Percentiles rank a stretch among this genome's conserved stretches.
These are phyloP conservation scores for Malurus splendens DNA, from an alignment of 2,797 vertebrate species.

Conservation along the genomic window DNA sequence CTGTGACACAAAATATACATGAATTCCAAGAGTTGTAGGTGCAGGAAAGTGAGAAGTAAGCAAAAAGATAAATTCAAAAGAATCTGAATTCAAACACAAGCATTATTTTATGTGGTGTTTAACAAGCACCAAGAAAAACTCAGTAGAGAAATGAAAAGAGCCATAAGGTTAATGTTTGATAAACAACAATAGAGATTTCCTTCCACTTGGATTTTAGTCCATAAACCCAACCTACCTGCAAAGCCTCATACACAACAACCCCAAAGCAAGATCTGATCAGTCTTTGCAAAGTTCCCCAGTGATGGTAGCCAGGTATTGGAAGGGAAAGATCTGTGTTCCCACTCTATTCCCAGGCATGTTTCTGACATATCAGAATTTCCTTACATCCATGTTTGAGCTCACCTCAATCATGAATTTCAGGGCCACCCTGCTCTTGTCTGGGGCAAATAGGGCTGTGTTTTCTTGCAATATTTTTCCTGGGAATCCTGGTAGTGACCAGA, in stretches of 20 bases:
- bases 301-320: rapidly evolving
- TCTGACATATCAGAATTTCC: not conserved
- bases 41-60: not conserved
- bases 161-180: not conserved
- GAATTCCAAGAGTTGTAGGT: not conserved
- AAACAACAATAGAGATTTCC: not conserved
- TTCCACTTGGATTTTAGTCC: not conserved
- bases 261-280: rapidly evolving
- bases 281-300: not conserved
- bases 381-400: not conserved
- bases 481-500: not conserved
- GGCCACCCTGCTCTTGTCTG: not conserved
- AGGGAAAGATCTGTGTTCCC: not conserved
- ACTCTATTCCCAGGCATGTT: not conserved
- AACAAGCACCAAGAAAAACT: not conserved
- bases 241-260: rapidly evolving
- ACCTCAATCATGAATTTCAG: rapidly evolving
- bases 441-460: not conserved
- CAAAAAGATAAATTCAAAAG: not conserved
- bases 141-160: not conserved
- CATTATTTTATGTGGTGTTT: not conserved
- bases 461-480: not conserved
- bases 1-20: not conserved
- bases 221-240: not conserved
- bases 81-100: not conserved